Evolutionary conservation across 2,797 vertebrate genomes (phyloP).

Genomic region (Amphiprion clarkii): DNA sequence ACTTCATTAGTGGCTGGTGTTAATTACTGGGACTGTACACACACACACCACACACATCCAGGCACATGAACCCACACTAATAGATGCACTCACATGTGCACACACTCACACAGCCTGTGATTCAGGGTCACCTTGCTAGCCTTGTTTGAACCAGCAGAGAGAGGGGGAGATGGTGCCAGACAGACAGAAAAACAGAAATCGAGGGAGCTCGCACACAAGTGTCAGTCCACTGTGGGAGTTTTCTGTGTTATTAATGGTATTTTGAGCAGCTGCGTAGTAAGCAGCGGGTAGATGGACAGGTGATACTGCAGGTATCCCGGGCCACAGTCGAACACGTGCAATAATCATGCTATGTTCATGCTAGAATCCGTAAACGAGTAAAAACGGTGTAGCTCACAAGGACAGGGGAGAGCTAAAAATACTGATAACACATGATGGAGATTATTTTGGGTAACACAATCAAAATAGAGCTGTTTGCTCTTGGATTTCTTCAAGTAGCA

Average conservation of each 20-base stretch:
- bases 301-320: constrained; percentile 15
- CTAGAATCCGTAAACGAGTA: too few relatives aligned
- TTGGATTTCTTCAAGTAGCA: too few relatives aligned
- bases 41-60: constrained; percentile 9
- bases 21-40: constrained; percentile 90
- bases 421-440: too few relatives aligned
- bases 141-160: constrained; percentile 76
- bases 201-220: constrained; percentile 28
- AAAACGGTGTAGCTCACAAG: too few relatives aligned
- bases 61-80: constrained; percentile 26
- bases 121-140: constrained; percentile 82
- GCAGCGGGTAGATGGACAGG: constrained; percentile 37
- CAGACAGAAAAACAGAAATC: constrained; percentile 54
- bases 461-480: too few relatives aligned
- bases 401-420: too few relatives aligned
- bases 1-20: constrained; percentile 98
- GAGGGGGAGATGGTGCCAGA: constrained; percentile 67
- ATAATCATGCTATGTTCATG: too few relatives aligned
- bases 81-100: neutral
- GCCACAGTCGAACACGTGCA: neutral
- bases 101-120: constrained; percentile 60
- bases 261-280: constrained; percentile 43
- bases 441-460: too few relatives aligned
- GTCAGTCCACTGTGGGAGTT: constrained; percentile 55
- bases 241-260: constrained; percentile 40